Evolutionary conservation across 2,113 vertebrate genomes (phyloP), one percentile per base, ranked within the genome.

Genomic region (Eonycteris spelaea): DNA sequence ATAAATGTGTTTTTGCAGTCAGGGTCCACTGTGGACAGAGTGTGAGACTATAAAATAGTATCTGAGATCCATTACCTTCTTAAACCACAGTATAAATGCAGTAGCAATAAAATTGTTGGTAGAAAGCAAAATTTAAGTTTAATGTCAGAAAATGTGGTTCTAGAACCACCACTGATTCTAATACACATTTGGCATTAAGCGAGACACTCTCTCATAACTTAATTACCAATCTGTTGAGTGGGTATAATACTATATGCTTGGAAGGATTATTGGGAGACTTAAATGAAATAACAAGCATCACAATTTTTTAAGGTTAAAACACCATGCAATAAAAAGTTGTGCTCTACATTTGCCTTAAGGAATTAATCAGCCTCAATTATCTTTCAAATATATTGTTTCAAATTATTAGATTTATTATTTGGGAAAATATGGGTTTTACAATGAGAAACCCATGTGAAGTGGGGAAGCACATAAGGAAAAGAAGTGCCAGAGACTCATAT

Each of bases 1-100:
- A 74, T 53, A 88, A 93, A 70, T 35, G 33, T 51, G 14, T 89
- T 82, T 95, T 96, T 79, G 10, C 15, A 84, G 73, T 95, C 16
- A 75, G 21, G 5, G 21, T 87, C 28, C 21, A 67, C 24, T 83
- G 30, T 84, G 70, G 68, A 67, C n/a, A 83, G 33, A 55, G n/a
- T 73, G 63, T 43, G 35, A 94, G 86, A 77, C 14, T 80, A 1
- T 80, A 22, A 92, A 86, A 79, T 43, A 61, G 9, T 3, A 63
- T 77, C 18, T 73, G 67, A 86, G 16, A 68, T 53, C 38, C n/a
- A 16, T 65, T 4, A 55, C 30, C n/a, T 78, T 90, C 9, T 53
- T 80, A 70, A 45, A 80, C 10, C 7, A 57, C 5, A 83, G 1
- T 85, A 61, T 92, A 28, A 91, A 79, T 61, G 43, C 0, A 80